Evolutionary conservation across 1,140 invertebrate genomes (phyloP).

Genomic region (Druon quercuslanigerum): DNA sequence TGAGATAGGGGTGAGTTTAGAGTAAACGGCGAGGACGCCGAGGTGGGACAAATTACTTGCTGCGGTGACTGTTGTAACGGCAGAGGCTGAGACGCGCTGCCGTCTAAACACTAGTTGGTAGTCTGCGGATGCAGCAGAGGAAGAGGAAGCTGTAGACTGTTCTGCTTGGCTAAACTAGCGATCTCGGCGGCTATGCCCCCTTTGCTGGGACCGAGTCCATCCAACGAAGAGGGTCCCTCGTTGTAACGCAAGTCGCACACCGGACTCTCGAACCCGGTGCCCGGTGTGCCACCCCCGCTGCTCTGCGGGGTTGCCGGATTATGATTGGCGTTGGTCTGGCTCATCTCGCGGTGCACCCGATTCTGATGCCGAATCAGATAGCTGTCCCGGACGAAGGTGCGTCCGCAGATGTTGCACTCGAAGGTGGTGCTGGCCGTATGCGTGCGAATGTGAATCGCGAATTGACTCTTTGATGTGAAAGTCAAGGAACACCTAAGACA

Average conservation of each 20-base stretch:
- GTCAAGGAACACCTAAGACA: constrained; percentile 78
- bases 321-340: constrained; percentile 67
- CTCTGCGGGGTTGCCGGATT: constrained; percentile 73
- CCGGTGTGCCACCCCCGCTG: constrained; percentile 66
- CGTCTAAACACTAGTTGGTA: constrained; percentile 74
- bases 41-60: constrained; percentile 50
- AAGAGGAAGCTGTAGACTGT: constrained; percentile 72
- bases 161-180: constrained; percentile 71
- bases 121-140: constrained; percentile 73
- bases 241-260: constrained; percentile 73
- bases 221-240: constrained; percentile 72
- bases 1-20: constrained; percentile 66
- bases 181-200: constrained; percentile 70
- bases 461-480: constrained; percentile 83
- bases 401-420: constrained; percentile 83
- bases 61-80: constrained; percentile 60
- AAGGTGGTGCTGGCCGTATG: constrained; percentile 82
- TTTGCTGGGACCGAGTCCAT: constrained; percentile 62
- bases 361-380: constrained; percentile 85
- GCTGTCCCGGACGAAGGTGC: constrained; percentile 84
- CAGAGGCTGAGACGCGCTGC: constrained; percentile 59
- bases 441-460: constrained; percentile 84
- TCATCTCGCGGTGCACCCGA: constrained; percentile 80
- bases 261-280: constrained; percentile 71
- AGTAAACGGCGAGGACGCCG: constrained; percentile 59